Conservation (phyloP, 2,113 vertebrate species). For the Excalfactoria chinensis region DNA sequence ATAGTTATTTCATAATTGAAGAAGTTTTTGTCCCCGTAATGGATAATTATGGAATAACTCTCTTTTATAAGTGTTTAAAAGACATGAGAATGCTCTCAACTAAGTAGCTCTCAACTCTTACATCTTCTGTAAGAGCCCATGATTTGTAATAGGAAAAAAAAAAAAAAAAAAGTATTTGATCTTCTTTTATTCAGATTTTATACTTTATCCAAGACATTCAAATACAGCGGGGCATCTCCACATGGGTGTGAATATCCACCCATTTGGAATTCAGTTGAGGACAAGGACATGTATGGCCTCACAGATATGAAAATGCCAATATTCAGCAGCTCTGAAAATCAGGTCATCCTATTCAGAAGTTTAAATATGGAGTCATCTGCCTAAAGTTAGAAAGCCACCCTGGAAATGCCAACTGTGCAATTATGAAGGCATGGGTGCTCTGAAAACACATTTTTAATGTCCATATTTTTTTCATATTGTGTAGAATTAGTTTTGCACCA, state of each 20-base stretch:
- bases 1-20: slow-evolving; percentile 1
- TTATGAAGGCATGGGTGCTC: not conserved
- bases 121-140: slow-evolving; percentile 8
- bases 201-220: not conserved
- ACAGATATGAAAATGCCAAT: rapidly evolving
- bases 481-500: not conserved
- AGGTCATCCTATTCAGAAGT: not conserved
- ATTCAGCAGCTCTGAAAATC: not conserved
- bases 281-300: not conserved
- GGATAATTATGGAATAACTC: slow-evolving; percentile 40
- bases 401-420: not conserved
- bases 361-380: not conserved
- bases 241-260: not conserved
- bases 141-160: not conserved
- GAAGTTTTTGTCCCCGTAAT: slow-evolving; percentile 11
- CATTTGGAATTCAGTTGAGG: not conserved
- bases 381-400: not conserved
- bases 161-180: not conserved
- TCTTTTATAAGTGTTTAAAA: slow-evolving; percentile 48
- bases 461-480: not conserved
- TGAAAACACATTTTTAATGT: not conserved
- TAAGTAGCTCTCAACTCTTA: slow-evolving; percentile 41
- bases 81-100: slow-evolving; percentile 33
- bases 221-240: not conserved
- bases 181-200: slow-evolving; percentile 30